phyloP scores from a whole-genome alignment of 2,113 vertebrate species.

The Pholis gunnellus region DNA sequence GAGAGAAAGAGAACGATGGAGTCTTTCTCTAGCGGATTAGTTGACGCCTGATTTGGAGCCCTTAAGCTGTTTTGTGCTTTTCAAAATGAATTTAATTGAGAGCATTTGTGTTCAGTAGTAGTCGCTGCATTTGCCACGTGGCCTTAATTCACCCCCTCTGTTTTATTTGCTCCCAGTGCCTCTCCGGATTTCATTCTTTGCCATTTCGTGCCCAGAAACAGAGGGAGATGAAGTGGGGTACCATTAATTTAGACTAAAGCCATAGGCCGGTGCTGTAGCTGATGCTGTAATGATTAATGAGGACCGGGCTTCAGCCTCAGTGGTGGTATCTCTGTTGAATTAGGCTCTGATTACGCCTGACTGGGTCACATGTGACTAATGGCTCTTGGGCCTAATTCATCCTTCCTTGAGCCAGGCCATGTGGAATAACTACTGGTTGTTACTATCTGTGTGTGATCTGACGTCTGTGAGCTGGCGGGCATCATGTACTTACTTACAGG shows the following conservation, averaged over 20 bases:
- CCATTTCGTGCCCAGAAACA: constrained; percentile 32
- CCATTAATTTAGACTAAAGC: constrained; percentile 69
- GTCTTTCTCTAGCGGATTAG: constrained; percentile 43
- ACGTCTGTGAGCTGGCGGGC: constrained; percentile 9
- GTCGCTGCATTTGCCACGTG: neutral
- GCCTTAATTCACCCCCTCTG: constrained; percentile 17
- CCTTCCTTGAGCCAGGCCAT: constrained; percentile 51
- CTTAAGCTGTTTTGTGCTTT: constrained; percentile 54
- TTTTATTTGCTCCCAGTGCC: constrained; percentile 5
- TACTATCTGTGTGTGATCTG: constrained; percentile 33
- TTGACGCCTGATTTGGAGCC: constrained; percentile 44
- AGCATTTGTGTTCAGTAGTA: constrained; percentile 24
- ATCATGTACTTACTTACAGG: neutral
- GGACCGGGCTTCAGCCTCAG: constrained; percentile 51
- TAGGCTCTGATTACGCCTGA: constrained; percentile 74
- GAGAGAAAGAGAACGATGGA: constrained; percentile 7
- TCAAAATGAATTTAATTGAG: constrained; percentile 64
- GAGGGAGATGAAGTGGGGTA: constrained; percentile 52
- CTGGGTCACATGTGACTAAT: constrained; percentile 77
- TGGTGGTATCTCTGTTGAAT: constrained; percentile 77
- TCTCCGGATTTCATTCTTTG: constrained; percentile 34
- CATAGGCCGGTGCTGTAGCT: constrained; percentile 46
- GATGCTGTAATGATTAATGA: constrained; percentile 77
- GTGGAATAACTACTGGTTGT: constrained; percentile 29
- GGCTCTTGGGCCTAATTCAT: constrained; percentile 66